phyloP scores from a whole-genome alignment of 2,113 vertebrate genomes.

The Eurypyga helias region DNA sequence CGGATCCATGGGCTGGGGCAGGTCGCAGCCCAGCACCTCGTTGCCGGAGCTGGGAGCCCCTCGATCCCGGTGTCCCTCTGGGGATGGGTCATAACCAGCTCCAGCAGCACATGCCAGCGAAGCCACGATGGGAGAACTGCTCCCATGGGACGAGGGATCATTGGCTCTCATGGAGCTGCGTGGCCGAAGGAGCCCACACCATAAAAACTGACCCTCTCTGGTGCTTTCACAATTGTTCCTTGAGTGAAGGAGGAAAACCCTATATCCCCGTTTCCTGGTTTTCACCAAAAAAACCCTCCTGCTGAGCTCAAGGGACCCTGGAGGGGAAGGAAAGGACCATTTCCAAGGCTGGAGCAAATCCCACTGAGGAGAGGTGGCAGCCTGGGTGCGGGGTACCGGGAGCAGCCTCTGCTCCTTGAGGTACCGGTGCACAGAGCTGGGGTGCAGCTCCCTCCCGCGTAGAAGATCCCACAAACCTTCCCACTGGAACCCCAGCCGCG shows the following conservation, averaged over 20 bases:
- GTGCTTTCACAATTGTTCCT: too few relatives aligned
- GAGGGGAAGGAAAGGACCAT: neutral
- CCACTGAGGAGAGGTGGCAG: neutral
- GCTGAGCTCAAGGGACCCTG: neutral
- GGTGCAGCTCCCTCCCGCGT: neutral
- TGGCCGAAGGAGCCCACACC: accelerated
- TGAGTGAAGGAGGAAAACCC: neutral
- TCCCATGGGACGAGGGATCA: accelerated
- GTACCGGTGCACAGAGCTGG: neutral
- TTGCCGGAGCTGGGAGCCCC: neutral
- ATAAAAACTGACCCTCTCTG: accelerated
- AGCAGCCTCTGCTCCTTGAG: neutral
- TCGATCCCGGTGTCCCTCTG: neutral
- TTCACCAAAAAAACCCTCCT: neutral
- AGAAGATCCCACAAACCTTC: neutral
- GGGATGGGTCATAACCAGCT: neutral
- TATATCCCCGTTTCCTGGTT: neutral
- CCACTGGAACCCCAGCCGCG: neutral
- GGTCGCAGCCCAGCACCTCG: accelerated
- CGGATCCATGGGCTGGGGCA: neutral
- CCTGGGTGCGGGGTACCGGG: neutral
- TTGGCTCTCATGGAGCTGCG: accelerated
- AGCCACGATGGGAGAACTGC: accelerated
- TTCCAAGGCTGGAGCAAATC: neutral
- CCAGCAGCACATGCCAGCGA: accelerated